Percentiles rank a stretch among this genome's conserved stretches.
These are phyloP conservation scores for Etheostoma nigrum DNA, from an alignment of 2,797 vertebrate species.

Conservation along the genomic window DNA sequence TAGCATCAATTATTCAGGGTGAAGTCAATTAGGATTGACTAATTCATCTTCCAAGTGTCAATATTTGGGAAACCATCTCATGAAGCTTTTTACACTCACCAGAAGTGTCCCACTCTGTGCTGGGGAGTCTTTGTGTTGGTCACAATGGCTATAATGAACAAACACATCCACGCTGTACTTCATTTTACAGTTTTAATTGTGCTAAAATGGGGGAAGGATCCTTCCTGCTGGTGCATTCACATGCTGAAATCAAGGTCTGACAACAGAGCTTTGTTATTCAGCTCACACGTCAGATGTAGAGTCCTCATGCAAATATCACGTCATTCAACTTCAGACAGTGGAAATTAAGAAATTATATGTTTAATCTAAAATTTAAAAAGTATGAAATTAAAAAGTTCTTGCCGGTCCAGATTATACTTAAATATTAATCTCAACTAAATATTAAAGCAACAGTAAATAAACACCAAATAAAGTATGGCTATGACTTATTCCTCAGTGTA, in stretches of 20 bases:
- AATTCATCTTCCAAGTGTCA: conserved; percentile 71
- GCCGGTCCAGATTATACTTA: too few species aligned
- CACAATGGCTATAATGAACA: background rate
- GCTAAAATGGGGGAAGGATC: background rate
- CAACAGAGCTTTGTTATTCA: background rate
- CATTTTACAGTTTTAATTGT: too few species aligned
- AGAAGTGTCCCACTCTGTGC: conserved; percentile 18
- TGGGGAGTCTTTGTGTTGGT: background rate
- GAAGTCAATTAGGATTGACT: conserved; percentile 72
- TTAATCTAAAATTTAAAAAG: too few species aligned
- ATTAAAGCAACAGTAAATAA: too few species aligned
- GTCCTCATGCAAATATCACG: too few species aligned
- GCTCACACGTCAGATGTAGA: background rate
- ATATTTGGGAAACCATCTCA: conserved; percentile 77
- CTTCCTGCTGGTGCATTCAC: background rate
- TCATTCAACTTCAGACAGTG: too few species aligned
- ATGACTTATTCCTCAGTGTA: too few species aligned
- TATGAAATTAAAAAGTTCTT: too few species aligned
- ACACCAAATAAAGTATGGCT: too few species aligned
- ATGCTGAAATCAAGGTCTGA: too few species aligned
- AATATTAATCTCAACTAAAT: too few species aligned
- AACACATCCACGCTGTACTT: background rate
- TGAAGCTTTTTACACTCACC: conserved; percentile 45
- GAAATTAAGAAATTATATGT: too few species aligned
- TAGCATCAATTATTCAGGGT: conserved; percentile 70